phyloP scores from a whole-genome alignment of 2,797 vertebrate genomes.

The Fistularia commersonii region DNA sequence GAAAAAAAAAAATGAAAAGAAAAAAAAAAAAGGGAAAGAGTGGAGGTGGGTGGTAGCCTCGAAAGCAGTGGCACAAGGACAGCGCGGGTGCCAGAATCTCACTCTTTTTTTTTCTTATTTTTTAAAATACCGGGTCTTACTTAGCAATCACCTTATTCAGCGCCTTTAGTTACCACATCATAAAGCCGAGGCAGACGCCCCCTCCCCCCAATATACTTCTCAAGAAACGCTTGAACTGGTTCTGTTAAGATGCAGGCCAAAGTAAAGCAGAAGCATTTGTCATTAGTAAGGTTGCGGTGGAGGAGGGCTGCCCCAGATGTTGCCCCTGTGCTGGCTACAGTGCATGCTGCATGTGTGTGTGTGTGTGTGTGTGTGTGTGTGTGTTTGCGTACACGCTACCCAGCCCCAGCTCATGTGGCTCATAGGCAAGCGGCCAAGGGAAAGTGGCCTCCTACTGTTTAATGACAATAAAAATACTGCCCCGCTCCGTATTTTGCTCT shows the following conservation, averaged over 20 bases:
- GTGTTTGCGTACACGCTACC: conserved; percentile 52
- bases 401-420: conserved; percentile 68
- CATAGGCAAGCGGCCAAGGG: conserved; percentile 83
- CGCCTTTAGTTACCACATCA: conserved; percentile 81
- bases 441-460: conserved; percentile 87
- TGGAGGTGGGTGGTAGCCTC: conserved; percentile 55
- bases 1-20: conserved; percentile 34
- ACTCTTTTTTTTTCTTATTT: conserved; percentile 41
- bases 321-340: conserved; percentile 47
- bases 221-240: conserved; percentile 65
- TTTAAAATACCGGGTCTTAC: conserved; percentile 46
- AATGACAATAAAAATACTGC: conserved; percentile 95
- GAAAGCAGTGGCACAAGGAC: conserved; percentile 62
- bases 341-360: conserved; percentile 11
- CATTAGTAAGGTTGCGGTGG: conserved; percentile 60
- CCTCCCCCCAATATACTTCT: conserved; percentile 86
- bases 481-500: conserved; percentile 84
- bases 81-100: conserved; percentile 57
- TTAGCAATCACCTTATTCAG: conserved; percentile 79
- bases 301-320: conserved; percentile 56
- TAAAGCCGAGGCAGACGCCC: conserved; percentile 84
- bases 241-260: conserved; percentile 70
- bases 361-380: conserved; percentile 17
- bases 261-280: conserved; percentile 65
- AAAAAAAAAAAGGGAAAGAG: no score